Conservation (phyloP, 1,140 invertebrate genomes). For the Pseudomyrmex dendroicus region DNA sequence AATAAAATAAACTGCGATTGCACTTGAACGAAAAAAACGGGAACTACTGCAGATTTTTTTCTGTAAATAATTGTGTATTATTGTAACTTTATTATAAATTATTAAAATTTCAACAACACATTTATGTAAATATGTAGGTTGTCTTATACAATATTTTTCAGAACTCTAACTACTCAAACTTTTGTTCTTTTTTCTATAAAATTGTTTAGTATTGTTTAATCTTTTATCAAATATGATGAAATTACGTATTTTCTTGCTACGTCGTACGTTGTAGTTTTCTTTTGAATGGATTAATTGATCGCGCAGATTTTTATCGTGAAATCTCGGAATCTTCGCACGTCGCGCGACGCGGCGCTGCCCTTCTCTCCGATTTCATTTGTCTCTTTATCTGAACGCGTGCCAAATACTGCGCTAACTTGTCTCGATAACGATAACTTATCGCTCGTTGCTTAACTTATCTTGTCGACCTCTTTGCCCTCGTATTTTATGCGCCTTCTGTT, state of each 20-base stretch:
- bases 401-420: constrained; percentile 64
- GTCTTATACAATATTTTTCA: no score
- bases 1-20: background rate
- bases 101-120: background rate
- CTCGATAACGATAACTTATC: constrained; percentile 76
- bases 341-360: background rate
- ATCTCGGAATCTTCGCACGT: constrained; percentile 20
- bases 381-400: constrained; percentile 70
- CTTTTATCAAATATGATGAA: no score
- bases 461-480: constrained; percentile 72
- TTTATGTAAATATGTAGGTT: no score
- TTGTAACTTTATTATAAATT: background rate
- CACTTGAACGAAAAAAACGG: constrained; percentile 19
- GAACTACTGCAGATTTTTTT: background rate
- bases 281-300: background rate
- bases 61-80: constrained; percentile 21
- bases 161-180: no score
- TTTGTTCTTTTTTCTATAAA: no score
- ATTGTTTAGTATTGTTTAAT: no score
- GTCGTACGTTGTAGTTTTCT: background rate
- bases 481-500: constrained; percentile 47
- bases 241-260: background rate
- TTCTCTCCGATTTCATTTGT: constrained; percentile 61
- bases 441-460: constrained; percentile 74
- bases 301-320: background rate